Evolutionary conservation across 1,140 invertebrate species (phyloP), one percentile per base, ranked within the genome.

Genomic region (Pomacea maculata): DNA sequence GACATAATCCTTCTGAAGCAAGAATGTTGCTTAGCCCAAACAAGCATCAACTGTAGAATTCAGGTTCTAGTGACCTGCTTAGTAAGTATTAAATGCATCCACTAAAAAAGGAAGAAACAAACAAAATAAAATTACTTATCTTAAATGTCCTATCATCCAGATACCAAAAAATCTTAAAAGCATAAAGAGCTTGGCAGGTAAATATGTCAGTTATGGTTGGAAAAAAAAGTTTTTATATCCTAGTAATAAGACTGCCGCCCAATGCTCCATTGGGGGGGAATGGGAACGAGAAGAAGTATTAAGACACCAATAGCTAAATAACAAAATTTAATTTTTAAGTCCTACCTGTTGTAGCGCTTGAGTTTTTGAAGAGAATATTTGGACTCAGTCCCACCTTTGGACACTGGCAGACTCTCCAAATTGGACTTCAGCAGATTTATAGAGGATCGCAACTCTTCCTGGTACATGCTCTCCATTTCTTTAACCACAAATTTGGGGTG

Each of bases 401-500:
- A 98, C 76, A 99, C 98, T 63, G 99, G 99, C 81, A 99, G 94
- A 80, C 97, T 98, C 93, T 99, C 99, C 89, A 99, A 93, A 94
- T 99, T 99, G 76, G 96, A 96, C 97, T 99, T 99, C 85, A 99
- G 93, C 82, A 97, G 93, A 92, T 99, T 99, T 91, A 99, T 99
- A 82, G 97, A 98, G 83, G 97, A 95, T 92, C 98, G 98, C 83
- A 99, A 93, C 92, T 99, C 99, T 93, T 99, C 98, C 84, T 99
- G 96, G 93, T 99, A 99, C 87, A 99, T 94, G 72, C 96, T 97
- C 93, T 99, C 98, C 99, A 99, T 99, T 93, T 99, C 98, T 94
- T 99, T 99, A 76, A 99, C 93, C 77, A 99, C 97, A 94, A 99
- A 99, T 92, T 97, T 98, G 82, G 98, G 98, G 95, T 99, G 98